Conservation (phyloP, 2,113 vertebrate species). For the Daubentonia madagascariensis region DNA sequence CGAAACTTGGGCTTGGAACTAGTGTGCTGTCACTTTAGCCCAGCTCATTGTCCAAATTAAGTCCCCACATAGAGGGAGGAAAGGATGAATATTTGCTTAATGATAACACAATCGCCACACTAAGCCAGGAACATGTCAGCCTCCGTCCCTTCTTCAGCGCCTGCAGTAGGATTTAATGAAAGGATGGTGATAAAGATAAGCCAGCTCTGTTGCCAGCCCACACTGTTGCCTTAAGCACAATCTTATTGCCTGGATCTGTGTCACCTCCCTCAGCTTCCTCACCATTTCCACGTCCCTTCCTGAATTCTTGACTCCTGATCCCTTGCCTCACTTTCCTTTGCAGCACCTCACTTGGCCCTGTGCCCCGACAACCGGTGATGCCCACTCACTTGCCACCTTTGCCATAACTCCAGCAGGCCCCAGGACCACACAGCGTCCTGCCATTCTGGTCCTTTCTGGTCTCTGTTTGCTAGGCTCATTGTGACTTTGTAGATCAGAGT, state of each 20-base stretch:
- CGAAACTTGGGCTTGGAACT: background rate
- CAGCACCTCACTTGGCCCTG: background rate
- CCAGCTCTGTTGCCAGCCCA: background rate
- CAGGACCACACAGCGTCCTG: background rate
- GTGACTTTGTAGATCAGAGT: background rate
- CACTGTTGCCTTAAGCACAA: background rate
- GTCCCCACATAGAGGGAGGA: background rate
- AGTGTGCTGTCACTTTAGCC: background rate
- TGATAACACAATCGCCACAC: background rate
- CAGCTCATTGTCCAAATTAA: background rate
- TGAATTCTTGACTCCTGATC: background rate
- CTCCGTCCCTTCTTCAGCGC: no score
- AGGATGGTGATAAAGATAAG: background rate
- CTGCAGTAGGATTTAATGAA: background rate
- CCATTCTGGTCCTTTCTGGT: background rate
- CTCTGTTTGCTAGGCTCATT: background rate
- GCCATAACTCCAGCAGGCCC: background rate
- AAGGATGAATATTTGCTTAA: background rate
- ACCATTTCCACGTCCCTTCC: background rate
- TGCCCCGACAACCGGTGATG: background rate
- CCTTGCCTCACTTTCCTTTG: background rate
- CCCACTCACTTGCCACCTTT: background rate
- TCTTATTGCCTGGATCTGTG: background rate
- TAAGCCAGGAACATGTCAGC: background rate
- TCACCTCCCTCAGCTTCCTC: background rate